Evolutionary conservation across 1,140 invertebrate genomes (phyloP).

Genomic region (Aricia agestis): DNA sequence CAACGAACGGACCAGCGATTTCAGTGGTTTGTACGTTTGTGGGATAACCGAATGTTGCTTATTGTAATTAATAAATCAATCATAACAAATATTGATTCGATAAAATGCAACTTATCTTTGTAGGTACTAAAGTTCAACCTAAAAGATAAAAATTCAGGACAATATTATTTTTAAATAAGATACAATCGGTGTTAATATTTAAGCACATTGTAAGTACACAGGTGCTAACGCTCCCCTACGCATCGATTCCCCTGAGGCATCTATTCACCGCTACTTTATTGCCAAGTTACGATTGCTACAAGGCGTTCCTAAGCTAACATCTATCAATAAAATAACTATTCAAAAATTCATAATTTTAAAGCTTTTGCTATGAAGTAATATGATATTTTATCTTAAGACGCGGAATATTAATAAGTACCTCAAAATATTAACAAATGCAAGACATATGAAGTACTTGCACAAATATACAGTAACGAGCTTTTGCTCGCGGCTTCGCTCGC

Average conservation of each 20-base stretch:
- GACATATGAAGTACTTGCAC: no score
- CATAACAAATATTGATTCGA: neutral
- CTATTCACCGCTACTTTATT: slow-evolving; percentile 1
- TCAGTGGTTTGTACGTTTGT: neutral
- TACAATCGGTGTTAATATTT: neutral
- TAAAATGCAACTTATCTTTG: neutral
- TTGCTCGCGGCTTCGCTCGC: no score
- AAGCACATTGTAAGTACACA: neutral
- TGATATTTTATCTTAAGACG: no score
- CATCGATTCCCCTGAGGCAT: neutral
- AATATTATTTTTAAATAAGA: neutral
- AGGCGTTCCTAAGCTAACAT: neutral
- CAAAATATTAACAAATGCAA: no score
- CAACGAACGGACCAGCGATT: neutral
- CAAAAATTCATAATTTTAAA: no score
- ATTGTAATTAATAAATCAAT: no score
- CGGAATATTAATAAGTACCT: no score
- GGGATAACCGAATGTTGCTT: no score
- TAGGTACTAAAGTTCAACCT: neutral
- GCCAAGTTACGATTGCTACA: neutral
- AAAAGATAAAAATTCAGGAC: neutral
- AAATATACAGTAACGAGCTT: no score
- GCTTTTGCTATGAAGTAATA: no score
- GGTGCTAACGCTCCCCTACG: neutral
- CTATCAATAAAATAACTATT: neutral